phyloP scores from a whole-genome alignment of 2,888 invertebrate species.

The Pseudanteris insignis region DNA sequence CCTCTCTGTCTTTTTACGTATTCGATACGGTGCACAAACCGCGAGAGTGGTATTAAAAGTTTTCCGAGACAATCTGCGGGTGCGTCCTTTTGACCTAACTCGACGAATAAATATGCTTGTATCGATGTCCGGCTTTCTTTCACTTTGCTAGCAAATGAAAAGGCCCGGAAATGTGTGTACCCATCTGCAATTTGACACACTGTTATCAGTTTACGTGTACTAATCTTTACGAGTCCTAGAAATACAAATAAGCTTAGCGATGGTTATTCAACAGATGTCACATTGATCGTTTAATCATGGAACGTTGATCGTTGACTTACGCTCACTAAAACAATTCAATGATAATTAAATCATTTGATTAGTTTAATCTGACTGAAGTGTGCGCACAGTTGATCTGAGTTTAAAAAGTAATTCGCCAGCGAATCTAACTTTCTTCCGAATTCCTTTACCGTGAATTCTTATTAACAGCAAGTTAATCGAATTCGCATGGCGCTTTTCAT shows the following conservation, averaged over 20 bases:
- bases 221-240: too few species aligned
- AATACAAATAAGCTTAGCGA: too few species aligned
- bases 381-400: too few species aligned
- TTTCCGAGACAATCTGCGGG: slow-evolving; percentile 54
- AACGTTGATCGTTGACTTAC: too few species aligned
- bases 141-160: slow-evolving; percentile 42
- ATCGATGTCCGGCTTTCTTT: slow-evolving; percentile 49
- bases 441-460: slow-evolving; percentile 18
- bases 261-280: too few species aligned
- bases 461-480: slow-evolving; percentile 34
- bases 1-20: slow-evolving; percentile 48
- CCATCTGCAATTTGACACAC: too few species aligned
- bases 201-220: too few species aligned
- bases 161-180: too few species aligned
- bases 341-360: too few species aligned
- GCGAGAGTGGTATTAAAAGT: slow-evolving; percentile 63
- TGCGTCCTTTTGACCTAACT: slow-evolving; percentile 46
- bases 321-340: too few species aligned
- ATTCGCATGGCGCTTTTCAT: slow-evolving; percentile 35
- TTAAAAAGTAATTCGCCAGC: slow-evolving; percentile 17
- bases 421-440: slow-evolving; percentile 28
- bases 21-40: slow-evolving; percentile 51
- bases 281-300: slow-evolving; percentile 42
- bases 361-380: too few species aligned
- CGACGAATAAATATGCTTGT: slow-evolving; percentile 51